A percentile compares a stretch with the other conserved stretches of the same genome.
phyloP scores from a whole-genome alignment of 2,888 invertebrate species.

The Coelogynopora nodosa region DNA sequence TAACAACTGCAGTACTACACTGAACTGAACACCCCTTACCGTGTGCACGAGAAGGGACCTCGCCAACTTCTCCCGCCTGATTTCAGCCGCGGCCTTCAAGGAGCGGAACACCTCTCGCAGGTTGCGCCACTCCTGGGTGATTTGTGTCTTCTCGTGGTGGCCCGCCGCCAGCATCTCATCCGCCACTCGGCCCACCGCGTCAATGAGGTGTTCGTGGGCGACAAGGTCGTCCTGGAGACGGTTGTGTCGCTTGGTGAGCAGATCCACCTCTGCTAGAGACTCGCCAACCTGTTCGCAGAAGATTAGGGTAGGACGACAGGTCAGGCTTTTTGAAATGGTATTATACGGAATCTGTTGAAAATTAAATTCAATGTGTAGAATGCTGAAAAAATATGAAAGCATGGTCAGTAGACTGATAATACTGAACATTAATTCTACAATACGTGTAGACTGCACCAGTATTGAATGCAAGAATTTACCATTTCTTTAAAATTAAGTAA shows the following conservation, averaged over 20 bases:
- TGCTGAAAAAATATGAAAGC: too few relatives aligned
- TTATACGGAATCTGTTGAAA: too few relatives aligned
- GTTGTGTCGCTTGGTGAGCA: conserved; percentile 14
- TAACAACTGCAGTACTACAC: too few relatives aligned
- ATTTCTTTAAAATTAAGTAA: too few relatives aligned
- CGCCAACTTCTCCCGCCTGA: background rate
- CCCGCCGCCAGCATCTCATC: background rate
- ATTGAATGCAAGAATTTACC: too few relatives aligned
- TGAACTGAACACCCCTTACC: too few relatives aligned
- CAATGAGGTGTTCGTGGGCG: conserved; percentile 10
- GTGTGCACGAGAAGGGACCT: background rate
- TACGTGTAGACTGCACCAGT: too few relatives aligned
- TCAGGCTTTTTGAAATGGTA: background rate
- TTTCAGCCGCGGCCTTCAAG: background rate
- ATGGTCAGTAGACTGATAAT: too few relatives aligned
- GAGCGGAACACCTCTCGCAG: background rate
- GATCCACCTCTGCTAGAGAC: conserved; percentile 32
- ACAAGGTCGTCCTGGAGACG: background rate
- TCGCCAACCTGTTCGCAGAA: conserved; percentile 11
- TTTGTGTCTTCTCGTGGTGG: background rate
- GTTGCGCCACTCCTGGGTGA: background rate
- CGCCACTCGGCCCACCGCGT: background rate
- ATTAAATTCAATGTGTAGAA: too few relatives aligned
- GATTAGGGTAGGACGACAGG: background rate
- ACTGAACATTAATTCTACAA: too few relatives aligned